Percentiles rank a stretch among this genome's conserved stretches.
Evolutionary conservation across 2,888 invertebrate genomes (phyloP).

Genomic region (Sarcophaga carnaria): DNA sequence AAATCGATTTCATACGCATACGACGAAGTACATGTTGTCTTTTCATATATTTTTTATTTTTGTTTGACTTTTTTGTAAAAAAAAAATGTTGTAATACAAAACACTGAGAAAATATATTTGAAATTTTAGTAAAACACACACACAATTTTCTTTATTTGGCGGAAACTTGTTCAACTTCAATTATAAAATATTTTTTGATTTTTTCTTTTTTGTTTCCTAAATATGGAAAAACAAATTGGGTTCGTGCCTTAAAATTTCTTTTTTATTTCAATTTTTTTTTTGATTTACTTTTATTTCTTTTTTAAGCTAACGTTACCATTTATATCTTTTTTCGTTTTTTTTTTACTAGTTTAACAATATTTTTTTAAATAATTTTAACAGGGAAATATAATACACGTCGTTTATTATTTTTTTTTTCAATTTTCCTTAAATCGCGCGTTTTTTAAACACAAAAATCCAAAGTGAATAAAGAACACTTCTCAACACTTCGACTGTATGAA

Average conservation of each 20-base stretch:
- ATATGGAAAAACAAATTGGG: conserved; percentile 13
- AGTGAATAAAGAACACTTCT: conserved; percentile 73
- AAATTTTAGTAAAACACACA: conserved; percentile 17
- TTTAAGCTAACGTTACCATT: conserved; percentile 58
- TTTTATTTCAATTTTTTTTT: conserved; percentile 3
- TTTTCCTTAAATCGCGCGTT: conserved; percentile 3
- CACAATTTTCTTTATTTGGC: conserved; percentile 58
- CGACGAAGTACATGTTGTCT: conserved; percentile 68
- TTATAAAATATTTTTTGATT: conserved; percentile 62
- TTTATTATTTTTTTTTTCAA: conserved; percentile 45
- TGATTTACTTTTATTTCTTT: conserved; percentile 4
- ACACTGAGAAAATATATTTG: conserved; percentile 24
- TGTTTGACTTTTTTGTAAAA: too few species aligned
- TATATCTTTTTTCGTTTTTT: conserved; percentile 38
- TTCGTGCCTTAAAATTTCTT: conserved; percentile 54
- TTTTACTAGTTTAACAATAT: conserved; percentile 51
- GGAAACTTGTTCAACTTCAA: conserved; percentile 71
- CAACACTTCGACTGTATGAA: conserved; percentile 78
- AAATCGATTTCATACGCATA: conserved; percentile 67
- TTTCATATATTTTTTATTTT: conserved; percentile 42
- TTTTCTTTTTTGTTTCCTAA: conserved; percentile 3
- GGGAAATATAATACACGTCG: conserved; percentile 11
- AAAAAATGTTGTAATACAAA: conserved; percentile 18
- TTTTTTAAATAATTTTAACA: conserved; percentile 20
- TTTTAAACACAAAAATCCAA: conserved; percentile 31